Evolutionary conservation across 1,140 invertebrate species (phyloP).

Genomic region (Oncopeltus fasciatus): DNA sequence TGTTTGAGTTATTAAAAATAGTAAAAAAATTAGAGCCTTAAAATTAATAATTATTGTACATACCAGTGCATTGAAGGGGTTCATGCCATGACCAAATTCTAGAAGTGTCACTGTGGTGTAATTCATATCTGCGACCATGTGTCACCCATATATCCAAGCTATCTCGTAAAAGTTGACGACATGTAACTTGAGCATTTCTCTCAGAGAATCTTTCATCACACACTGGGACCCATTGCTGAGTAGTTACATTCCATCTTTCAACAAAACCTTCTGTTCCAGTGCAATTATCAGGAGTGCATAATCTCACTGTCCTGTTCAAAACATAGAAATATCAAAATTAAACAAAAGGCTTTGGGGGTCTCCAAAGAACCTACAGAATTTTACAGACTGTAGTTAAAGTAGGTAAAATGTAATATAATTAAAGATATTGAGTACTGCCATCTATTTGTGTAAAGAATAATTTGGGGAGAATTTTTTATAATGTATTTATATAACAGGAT

Average conservation of each 20-base stretch:
- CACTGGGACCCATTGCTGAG: slow-evolving; percentile 88
- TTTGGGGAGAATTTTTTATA: too few species aligned
- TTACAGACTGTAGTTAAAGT: too few species aligned
- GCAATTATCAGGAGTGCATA: slow-evolving; percentile 62
- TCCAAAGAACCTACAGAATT: too few species aligned
- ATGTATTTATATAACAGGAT: too few species aligned
- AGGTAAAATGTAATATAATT: too few species aligned
- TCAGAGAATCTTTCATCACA: slow-evolving; percentile 92
- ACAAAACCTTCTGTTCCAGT: slow-evolving; percentile 66
- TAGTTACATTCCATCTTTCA: slow-evolving; percentile 89
- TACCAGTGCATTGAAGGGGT: slow-evolving; percentile 59
- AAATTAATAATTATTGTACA: too few species aligned
- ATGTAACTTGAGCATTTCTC: slow-evolving; percentile 87
- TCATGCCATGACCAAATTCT: slow-evolving; percentile 90
- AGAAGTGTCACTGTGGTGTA: slow-evolving; percentile 65
- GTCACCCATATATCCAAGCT: slow-evolving; percentile 75
- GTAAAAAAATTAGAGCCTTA: too few species aligned
- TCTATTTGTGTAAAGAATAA: too few species aligned
- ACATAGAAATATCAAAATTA: too few species aligned
- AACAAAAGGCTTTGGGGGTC: too few species aligned
- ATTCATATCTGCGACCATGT: slow-evolving; percentile 63
- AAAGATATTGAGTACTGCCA: too few species aligned
- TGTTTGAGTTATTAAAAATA: too few species aligned
- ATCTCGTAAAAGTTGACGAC: slow-evolving; percentile 81
- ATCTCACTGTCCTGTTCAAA: slow-evolving; percentile 40